These are phyloP conservation scores for Drosophila longiperda DNA, from an alignment of 2,888 invertebrate species.

Conservation along the genomic window DNA sequence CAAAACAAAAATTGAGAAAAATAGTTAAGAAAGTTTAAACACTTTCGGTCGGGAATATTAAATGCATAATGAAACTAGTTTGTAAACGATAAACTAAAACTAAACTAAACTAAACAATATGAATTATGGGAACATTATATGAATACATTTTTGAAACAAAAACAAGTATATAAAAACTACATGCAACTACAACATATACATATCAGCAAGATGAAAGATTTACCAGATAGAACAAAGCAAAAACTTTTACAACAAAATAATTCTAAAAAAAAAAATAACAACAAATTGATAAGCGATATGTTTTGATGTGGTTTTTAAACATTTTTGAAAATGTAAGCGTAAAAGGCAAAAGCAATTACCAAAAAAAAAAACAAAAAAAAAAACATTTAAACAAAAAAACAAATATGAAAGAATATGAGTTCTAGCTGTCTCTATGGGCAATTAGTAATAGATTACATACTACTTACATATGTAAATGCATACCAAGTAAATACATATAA, in stretches of 20 bases:
- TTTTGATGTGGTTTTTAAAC: constrained; percentile 77
- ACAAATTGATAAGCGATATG: constrained; percentile 64
- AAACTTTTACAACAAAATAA: constrained; percentile 66
- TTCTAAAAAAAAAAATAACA: constrained; percentile 26
- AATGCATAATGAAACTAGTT: constrained; percentile 59
- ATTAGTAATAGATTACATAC: constrained; percentile 53
- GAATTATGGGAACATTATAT: constrained; percentile 84
- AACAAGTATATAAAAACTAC: constrained; percentile 47
- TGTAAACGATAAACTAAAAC: constrained; percentile 51
- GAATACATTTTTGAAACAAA: constrained; percentile 62
- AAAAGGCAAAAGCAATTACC: constrained; percentile 76
- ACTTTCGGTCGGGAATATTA: constrained; percentile 47
- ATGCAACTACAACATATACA: constrained; percentile 73
- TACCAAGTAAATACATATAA: constrained; percentile 39
- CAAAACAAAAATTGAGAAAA: constrained; percentile 30
- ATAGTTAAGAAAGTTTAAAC: constrained; percentile 35
- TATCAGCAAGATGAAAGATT: constrained; percentile 78
- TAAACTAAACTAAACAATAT: constrained; percentile 81
- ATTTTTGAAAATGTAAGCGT: constrained; percentile 71
- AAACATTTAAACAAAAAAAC: constrained; percentile 29
- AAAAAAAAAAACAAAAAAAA: constrained; percentile 48
- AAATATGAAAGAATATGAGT: constrained; percentile 48
- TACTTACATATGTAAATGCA: constrained; percentile 61
- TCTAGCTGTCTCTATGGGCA: constrained; percentile 50
- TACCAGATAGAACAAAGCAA: constrained; percentile 56